Conservation (phyloP, 2,113 vertebrate genomes). For the Rhinolophus ferrumequinum region DNA sequence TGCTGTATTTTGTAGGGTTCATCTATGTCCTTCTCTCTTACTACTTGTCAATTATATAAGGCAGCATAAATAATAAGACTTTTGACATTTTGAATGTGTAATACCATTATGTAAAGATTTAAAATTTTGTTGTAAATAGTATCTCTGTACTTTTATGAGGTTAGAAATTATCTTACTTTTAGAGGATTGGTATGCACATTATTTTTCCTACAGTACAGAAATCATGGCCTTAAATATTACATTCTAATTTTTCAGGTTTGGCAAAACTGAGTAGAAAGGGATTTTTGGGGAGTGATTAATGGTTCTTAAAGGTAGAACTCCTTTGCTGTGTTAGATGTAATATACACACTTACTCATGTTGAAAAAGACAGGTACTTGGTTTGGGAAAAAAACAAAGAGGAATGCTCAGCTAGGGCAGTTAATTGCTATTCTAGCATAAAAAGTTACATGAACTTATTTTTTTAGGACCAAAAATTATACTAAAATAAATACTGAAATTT, state of each 20-base stretch:
- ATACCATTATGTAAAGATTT: background rate
- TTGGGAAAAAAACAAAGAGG: background rate
- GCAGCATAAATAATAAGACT: slow-evolving; percentile 1
- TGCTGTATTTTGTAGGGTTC: background rate
- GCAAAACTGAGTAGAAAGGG: background rate
- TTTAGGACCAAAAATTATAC: background rate
- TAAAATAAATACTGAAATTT: slow-evolving; percentile 13
- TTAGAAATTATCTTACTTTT: background rate
- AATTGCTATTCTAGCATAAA: background rate
- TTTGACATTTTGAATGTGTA: background rate
- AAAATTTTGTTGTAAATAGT: slow-evolving; percentile 16
- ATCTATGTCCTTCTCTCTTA: background rate
- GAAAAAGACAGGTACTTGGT: background rate
- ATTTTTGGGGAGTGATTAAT: background rate
- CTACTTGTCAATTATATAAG: background rate
- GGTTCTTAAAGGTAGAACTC: background rate
- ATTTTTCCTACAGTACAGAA: background rate
- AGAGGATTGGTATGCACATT: background rate
- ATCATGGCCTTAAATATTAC: background rate
- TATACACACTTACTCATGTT: background rate
- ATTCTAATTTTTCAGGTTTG: slow-evolving; percentile 30
- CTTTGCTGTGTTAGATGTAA: background rate
- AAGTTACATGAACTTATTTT: slow-evolving; percentile 8
- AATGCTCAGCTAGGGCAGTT: background rate
- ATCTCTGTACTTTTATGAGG: background rate